Percentiles rank a stretch among this genome's conserved stretches.
Evolutionary conservation across 1,140 invertebrate genomes (phyloP).

Genomic region (Mercenaria mercenaria): DNA sequence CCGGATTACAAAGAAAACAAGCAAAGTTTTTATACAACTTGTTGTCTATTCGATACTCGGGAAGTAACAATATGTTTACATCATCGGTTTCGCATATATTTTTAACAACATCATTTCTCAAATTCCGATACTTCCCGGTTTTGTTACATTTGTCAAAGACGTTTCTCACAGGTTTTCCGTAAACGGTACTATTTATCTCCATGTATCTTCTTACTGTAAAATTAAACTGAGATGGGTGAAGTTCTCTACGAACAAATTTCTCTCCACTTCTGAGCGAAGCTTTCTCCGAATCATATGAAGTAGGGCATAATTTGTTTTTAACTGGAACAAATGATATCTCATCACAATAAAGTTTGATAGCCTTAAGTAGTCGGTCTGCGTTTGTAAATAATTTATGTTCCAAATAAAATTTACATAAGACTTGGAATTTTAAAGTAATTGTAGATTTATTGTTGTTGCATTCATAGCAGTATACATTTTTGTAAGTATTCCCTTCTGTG

Average conservation of each 20-base stretch:
- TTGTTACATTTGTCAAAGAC: not conserved
- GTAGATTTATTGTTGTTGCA: not conserved
- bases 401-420: not conserved
- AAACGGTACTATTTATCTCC: too few species aligned
- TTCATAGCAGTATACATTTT: constrained; percentile 15
- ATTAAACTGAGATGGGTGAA: not conserved
- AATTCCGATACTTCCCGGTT: not conserved
- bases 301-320: not conserved
- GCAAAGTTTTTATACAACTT: constrained; percentile 5
- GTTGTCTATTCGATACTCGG: not conserved
- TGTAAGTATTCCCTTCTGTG: not conserved
- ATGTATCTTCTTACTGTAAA: not conserved
- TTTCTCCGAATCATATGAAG: not conserved
- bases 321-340: not conserved
- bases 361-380: not conserved
- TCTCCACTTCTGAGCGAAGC: not conserved
- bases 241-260: not conserved
- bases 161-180: not conserved
- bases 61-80: not conserved
- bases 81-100: not conserved
- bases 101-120: not conserved
- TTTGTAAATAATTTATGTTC: not conserved
- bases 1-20: constrained; percentile 1
- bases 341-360: not conserved
- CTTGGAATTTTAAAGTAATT: not conserved